Evolutionary conservation across 2,113 vertebrate species (phyloP).

Genomic region (Gopherus evgoodei): DNA sequence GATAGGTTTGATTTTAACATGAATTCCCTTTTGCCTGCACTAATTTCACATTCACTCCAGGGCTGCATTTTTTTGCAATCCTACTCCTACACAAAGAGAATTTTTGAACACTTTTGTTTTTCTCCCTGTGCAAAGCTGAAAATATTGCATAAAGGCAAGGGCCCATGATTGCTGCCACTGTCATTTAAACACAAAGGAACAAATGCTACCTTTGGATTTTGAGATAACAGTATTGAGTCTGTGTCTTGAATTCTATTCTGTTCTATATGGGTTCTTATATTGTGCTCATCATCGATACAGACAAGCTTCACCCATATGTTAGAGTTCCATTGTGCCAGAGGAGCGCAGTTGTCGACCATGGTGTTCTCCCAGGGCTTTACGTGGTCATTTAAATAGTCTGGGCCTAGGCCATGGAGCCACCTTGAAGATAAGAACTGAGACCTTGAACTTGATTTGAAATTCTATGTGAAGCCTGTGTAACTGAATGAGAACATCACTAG

Average conservation of each 20-base stretch:
- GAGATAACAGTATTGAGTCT: not conserved
- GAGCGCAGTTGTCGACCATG: not conserved
- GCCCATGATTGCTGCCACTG: not conserved
- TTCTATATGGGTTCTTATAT: not conserved
- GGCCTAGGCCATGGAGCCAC: not conserved
- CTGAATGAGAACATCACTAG: not conserved
- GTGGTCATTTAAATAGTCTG: not conserved
- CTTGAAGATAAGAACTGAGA: not conserved
- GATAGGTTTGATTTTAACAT: not conserved
- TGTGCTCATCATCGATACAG: not conserved
- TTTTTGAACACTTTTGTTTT: not conserved
- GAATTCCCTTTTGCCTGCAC: not conserved
- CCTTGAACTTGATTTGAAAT: not conserved
- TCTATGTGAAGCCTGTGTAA: not conserved
- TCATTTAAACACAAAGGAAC: not conserved
- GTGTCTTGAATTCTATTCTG: not conserved
- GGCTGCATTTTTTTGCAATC: not conserved
- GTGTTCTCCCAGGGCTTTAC: not conserved
- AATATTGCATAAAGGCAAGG: not conserved
- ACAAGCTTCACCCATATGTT: not conserved
- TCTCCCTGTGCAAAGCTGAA: not conserved
- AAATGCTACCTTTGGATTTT: not conserved
- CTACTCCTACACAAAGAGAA: not conserved
- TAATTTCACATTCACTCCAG: not conserved
- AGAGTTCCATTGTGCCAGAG: not conserved